These are phyloP conservation scores for Zaprionus kolodkinae DNA, from an alignment of 1,140 invertebrate species.

Conservation along the genomic window DNA sequence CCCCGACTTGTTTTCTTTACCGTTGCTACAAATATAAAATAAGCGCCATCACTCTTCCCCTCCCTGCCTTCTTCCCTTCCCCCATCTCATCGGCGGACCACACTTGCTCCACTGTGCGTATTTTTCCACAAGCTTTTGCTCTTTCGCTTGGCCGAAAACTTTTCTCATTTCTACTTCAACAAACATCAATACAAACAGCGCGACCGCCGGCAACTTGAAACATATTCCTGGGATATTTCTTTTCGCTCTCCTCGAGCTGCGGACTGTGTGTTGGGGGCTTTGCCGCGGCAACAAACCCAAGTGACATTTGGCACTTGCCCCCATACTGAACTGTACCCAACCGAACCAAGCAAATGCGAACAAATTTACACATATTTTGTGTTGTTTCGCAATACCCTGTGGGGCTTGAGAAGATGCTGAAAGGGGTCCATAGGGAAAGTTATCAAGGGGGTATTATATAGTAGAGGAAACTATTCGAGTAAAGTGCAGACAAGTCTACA, in stretches of 20 bases:
- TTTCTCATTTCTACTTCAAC: constrained; percentile 78
- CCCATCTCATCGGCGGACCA: constrained; percentile 6
- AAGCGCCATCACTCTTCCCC: constrained; percentile 55
- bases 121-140: constrained; percentile 22
- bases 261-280: constrained; percentile 18
- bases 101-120: not conserved
- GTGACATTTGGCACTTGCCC: constrained; percentile 79
- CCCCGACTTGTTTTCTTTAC: not conserved
- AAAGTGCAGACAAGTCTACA: too few species aligned
- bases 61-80: not conserved
- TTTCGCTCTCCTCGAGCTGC: constrained; percentile 24
- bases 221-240: constrained; percentile 49
- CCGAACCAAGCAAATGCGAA: constrained; percentile 43
- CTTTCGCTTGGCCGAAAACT: constrained; percentile 55
- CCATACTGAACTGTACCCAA: constrained; percentile 32
- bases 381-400: constrained; percentile 35
- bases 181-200: constrained; percentile 71
- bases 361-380: constrained; percentile 77
- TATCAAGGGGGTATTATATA: not conserved
- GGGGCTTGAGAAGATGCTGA: not conserved
- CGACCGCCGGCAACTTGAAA: constrained; percentile 43
- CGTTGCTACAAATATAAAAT: constrained; percentile 70
- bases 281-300: constrained; percentile 55
- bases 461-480: too few species aligned
- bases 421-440: not conserved